Evolutionary conservation across 1,140 invertebrate species (phyloP), one percentile per base, ranked within the genome.

Genomic region (Halictus rubicundus): DNA sequence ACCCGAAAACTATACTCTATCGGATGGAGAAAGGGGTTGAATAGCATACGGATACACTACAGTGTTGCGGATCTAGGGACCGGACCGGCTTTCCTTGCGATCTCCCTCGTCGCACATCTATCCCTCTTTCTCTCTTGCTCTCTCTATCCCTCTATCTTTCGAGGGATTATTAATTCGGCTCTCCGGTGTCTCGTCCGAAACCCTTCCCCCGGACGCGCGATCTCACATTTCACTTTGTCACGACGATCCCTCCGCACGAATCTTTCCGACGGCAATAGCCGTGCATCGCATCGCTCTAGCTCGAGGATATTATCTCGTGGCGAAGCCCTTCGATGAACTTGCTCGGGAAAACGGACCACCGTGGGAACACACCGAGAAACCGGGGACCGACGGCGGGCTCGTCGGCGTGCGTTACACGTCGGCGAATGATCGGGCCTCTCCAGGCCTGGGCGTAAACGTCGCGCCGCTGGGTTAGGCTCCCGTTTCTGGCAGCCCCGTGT

Each of bases 151-250:
- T 46, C 7, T 23, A 57, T 46, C 46, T 49, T 39, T 46, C 52
- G 16, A 42, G 39, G 39, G 42, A 10, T 46, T 46, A 46, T 46
- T 10, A 46, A 46, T 14, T 57, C 59, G 64, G 59, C 27, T 27
- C 42, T 46, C 9, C 42, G 42, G 9, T 4, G 49, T 52, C 49
- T 21, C 49, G 16, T 52, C 49, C 49, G 49, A 46, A 63, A 37
- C 46, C 37, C 8, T 49, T 49, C 37, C 49, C 54, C 54, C 19
- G 49, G 46, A 54, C 74, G n/a, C 61, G 19, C 68, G 52, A 63
- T 78, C 74, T 42, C 14, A 68, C 63, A 65, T 79, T 79, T 85
- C 70, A 68, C 83, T 76, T 42, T 49, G 49, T 82, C 70, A 70
- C 73, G 32, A 70, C 68, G 32, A 81, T 46, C 65, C 59, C 52